Evolutionary conservation across 2,113 vertebrate genomes (phyloP), one percentile per base, ranked within the genome.

Genomic region (Heterotis niloticus): DNA sequence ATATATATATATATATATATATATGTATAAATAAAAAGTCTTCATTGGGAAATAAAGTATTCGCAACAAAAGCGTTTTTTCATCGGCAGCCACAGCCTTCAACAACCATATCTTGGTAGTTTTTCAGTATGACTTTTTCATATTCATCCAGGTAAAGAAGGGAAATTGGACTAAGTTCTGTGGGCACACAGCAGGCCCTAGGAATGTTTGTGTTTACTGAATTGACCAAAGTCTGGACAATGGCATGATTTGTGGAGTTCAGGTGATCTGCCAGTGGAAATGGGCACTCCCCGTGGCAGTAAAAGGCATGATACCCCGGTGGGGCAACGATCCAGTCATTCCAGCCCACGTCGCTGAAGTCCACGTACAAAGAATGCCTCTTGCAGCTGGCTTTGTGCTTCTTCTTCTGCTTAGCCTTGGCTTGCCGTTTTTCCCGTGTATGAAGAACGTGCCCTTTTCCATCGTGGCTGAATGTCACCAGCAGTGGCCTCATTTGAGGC

Each of bases 271-370:
- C 95, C 81, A 99, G 84, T 1, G 98, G 98, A 83, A 99, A 99
- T 9, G 98, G 97, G 81, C 98, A 99, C 85, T 99, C 98, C 83
- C 98, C 98, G 0, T 98, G 98, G 92, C 98, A 99, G 86, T 98
- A 98, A 92, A 96, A 99, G 89, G 97, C 97, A 76, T 97, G 94
- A 84, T 99, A 99, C 81, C 98, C 98, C 0, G 96, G 96, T 0
- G 98, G 98, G 56, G 98, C 98, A 84, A 99, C 98, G 83, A 99
- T 99, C 98, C 98, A 99, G 92, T 98, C 97, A 87, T 99, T 99
- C 98, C 98, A 99, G 77, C 97, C 96, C 87, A 99, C 97, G 0
- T 99, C 98, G 68, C 96, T 99, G 89, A 99, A 99, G 94, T 99
- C 97, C 90, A 99, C 98, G 5, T 99, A 98, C 13, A 99, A 92